phyloP scores from a whole-genome alignment of 2,113 vertebrate species.

The Hippoglossus stenolepis region DNA sequence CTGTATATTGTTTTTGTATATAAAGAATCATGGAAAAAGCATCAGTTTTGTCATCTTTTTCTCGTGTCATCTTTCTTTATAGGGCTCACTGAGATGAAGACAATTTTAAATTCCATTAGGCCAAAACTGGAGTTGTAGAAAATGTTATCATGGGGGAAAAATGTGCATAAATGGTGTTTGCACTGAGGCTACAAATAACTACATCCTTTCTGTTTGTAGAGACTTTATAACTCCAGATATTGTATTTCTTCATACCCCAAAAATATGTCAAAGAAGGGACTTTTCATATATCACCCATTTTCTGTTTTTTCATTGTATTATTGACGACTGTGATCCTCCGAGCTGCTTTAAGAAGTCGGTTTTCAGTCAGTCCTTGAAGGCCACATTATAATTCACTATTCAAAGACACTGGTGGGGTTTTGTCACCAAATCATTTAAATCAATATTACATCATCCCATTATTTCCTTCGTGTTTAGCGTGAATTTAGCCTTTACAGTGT shows the following conservation, averaged over 20 bases:
- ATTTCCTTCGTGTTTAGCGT: not conserved
- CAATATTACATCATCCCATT: not conserved
- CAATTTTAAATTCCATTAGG: too few relatives aligned
- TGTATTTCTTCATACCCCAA: not conserved
- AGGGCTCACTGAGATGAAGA: too few relatives aligned
- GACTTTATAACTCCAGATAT: not conserved
- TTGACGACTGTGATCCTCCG: not conserved
- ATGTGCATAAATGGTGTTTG: too few relatives aligned
- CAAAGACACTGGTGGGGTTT: slow-evolving; percentile 1
- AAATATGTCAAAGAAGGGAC: not conserved
- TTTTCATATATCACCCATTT: not conserved
- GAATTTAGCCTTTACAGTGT: too few relatives aligned
- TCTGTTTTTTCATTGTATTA: not conserved
- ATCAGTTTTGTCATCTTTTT: not conserved
- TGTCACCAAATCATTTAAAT: too few relatives aligned
- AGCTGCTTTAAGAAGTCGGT: not conserved
- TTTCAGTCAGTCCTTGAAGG: not conserved
- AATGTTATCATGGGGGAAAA: too few relatives aligned
- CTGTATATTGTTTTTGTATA: slow-evolving; percentile 69
- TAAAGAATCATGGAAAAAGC: slow-evolving; percentile 52
- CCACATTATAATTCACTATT: not conserved
- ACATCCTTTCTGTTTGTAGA: not conserved
- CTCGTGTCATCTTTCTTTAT: not conserved
- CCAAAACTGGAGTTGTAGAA: too few relatives aligned
- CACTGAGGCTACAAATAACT: too few relatives aligned